Evolutionary conservation across 2,888 invertebrate species (phyloP), one percentile per base, ranked within the genome.

Genomic region (Lymantria monacha): DNA sequence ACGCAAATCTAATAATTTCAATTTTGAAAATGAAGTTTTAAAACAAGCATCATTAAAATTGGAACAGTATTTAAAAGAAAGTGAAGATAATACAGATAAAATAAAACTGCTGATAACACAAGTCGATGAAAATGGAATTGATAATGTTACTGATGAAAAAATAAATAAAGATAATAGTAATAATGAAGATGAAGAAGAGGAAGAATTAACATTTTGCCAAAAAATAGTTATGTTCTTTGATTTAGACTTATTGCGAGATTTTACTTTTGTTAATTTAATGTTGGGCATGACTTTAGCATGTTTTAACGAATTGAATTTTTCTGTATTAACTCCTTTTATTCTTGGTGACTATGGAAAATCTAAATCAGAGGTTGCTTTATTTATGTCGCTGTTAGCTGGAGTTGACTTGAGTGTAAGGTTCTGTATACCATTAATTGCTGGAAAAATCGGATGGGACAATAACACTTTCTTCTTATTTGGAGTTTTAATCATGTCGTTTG

Each of bases 231-330:
- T 93, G 37, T 95, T 95, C 72, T 95, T 95, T 68, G 95, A 95
- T 74, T 87, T 95, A 53, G 94, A 94, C 74, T 86, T 95, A 46
- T 76, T 95, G 49, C 93, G 93, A 62, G 95, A 95, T 78, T 92
- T 93, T 11, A 92, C 94, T 3, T 95, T 94, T 65, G 92, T 95
- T 2, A 95, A 94, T 67, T 84, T 95, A 11, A 94, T 95, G 91
- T 72, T 95, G 48, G 95, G 95, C 0, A 87, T 95, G 44, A 95
- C 94, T 0, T 83, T 95, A 38, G 95, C 95, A 0, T 94, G 93
- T 70, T 95, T 95, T 66, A 93, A 93, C 5, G 95, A 95, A 76
- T 67, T 95, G 7, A 95, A 95, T 74, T 95, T 95, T 73, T 94
- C 95, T 1, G 92, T 95, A 45, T 70, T 95, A 45, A 95, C 95